Percentiles rank a stretch among this genome's conserved stretches.
These are phyloP conservation scores for Aspidapion aeneum DNA, from an alignment of 2,888 invertebrate genomes.

Conservation along the genomic window DNA sequence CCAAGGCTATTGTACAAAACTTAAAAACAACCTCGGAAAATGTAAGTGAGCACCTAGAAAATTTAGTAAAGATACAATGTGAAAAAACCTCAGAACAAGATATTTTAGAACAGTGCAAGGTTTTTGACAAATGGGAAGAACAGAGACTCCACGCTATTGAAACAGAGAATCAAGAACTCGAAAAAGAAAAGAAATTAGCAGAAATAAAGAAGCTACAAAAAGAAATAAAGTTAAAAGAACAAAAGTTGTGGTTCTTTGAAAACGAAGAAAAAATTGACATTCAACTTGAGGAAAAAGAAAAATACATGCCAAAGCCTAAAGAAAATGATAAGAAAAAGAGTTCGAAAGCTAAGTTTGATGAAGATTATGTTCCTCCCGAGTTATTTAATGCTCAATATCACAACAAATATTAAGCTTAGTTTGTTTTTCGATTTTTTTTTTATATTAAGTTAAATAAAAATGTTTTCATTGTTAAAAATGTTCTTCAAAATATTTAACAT, in stretches of 20 bases:
- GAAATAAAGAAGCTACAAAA: slow-evolving; percentile 59
- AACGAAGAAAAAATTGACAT: slow-evolving; percentile 73
- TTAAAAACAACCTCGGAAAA: slow-evolving; percentile 30
- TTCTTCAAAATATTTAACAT: no score
- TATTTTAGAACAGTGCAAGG: slow-evolving; percentile 55
- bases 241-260: slow-evolving; percentile 75
- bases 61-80: slow-evolving; percentile 48
- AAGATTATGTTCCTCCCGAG: slow-evolving; percentile 70
- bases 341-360: slow-evolving; percentile 48
- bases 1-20: slow-evolving; percentile 32
- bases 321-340: slow-evolving; percentile 51
- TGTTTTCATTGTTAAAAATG: no score
- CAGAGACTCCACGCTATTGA: slow-evolving; percentile 56
- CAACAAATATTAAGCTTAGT: background rate
- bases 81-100: slow-evolving; percentile 55
- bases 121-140: slow-evolving; percentile 58
- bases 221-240: slow-evolving; percentile 58
- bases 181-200: slow-evolving; percentile 48
- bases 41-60: slow-evolving; percentile 49
- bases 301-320: slow-evolving; percentile 29
- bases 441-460: background rate
- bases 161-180: slow-evolving; percentile 55
- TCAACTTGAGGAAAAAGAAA: slow-evolving; percentile 60
- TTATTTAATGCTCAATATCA: background rate
- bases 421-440: background rate